Base-by-base conservation (phyloP, 2,888 invertebrate species). In the Drosophila fungiperda region DNA sequence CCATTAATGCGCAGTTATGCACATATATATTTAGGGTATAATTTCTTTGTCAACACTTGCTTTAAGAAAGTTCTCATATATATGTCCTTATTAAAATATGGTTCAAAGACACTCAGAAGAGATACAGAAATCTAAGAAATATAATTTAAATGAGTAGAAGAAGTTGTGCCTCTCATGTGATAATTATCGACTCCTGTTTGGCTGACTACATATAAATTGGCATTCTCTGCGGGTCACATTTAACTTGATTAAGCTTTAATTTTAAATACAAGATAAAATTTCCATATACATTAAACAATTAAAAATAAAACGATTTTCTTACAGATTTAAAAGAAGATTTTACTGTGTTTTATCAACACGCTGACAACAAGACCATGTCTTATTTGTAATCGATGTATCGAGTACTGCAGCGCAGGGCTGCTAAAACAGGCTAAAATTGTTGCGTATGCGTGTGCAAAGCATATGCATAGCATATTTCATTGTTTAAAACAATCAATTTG, bases 371-470 rank as follows among this genome's bases (percentile, higher is more conserved):
- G 20, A 15, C 6, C 17, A 50, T 12, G n/a, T 38, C 29, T 38
- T 15, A 11, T 29, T 61, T 75, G 48, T 17, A 57, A 72, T 72
- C 68, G 58, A 36, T 17, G 8, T 57, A 77, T 69, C 78, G 71
- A 60, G 40, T 35, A n/a, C 50, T 48, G 5, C 38, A 58, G 26
- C 40, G 40, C 66, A 74, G 70, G 64, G 75, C 67, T 75, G 64
- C 54, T 50, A 70, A 15, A 68, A 66, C 59, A 53, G 63, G 68
- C 55, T 33, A 54, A 63, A 78, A 73, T 78, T 78, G 79, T 76
- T 78, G 80, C 80, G 78, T 79, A 76, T 78, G 77, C 66, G 60
- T 78, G 66, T 79, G 76, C 78, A 65, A 78, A 72, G 76, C 78
- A 79, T 78, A 78, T 79, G 78, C 79, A 78, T 75, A 72, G 76